A percentile compares a stretch with the other conserved stretches of the same genome.
phyloP scores from a whole-genome alignment of 2,888 invertebrate genomes.

The Scaptomyza flava region DNA sequence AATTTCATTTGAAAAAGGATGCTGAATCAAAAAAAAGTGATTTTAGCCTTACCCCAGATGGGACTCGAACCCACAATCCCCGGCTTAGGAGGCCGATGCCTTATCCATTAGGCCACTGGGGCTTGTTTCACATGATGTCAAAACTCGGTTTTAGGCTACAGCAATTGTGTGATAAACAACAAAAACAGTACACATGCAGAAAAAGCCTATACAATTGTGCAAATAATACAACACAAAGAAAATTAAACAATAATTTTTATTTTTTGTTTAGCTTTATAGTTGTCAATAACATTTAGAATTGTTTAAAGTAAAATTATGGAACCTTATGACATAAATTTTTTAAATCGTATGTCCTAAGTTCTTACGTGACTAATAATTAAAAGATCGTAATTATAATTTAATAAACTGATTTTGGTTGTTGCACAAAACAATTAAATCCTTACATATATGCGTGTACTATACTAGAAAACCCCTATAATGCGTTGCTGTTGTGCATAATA shows the following conservation, averaged over 20 bases:
- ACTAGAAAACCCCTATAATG: too few species aligned
- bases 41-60: slow-evolving; percentile 45
- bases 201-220: slow-evolving; percentile 28
- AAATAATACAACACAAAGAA: slow-evolving; percentile 11
- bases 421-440: background rate
- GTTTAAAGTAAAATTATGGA: slow-evolving; percentile 1
- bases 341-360: slow-evolving; percentile 1
- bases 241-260: background rate
- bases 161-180: background rate
- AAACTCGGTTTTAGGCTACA: slow-evolving; percentile 14
- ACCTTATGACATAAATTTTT: slow-evolving; percentile 20
- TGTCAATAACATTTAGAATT: slow-evolving; percentile 25
- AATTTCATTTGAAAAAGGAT: background rate
- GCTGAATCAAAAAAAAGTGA: background rate
- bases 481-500: too few species aligned
- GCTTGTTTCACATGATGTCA: slow-evolving; percentile 17
- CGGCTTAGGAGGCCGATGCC: slow-evolving; percentile 72
- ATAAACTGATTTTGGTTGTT: background rate
- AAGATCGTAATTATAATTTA: background rate
- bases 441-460: too few species aligned
- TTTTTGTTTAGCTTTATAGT: background rate
- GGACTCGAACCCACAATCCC: slow-evolving; percentile 72
- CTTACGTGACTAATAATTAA: slow-evolving; percentile 4
- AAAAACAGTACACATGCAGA: slow-evolving; percentile 5
- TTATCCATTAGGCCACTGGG: slow-evolving; percentile 72